Evolutionary conservation across 2,113 vertebrate species (phyloP).

Genomic region (Pterophyllum scalare): DNA sequence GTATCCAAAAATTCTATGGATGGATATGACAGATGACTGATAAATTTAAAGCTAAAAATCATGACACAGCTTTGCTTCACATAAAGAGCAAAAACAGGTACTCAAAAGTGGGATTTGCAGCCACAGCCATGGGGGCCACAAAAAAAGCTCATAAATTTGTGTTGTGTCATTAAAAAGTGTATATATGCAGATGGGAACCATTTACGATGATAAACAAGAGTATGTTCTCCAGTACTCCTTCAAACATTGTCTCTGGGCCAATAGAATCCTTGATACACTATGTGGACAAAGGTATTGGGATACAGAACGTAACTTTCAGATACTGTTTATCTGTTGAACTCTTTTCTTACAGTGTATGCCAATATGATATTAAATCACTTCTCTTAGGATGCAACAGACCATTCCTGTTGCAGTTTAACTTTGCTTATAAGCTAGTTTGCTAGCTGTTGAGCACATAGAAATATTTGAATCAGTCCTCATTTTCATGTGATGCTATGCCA

Average conservation of each 20-base stretch:
- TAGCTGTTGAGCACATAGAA: not conserved
- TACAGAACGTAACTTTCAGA: not conserved
- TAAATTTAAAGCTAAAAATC: conserved; percentile 3
- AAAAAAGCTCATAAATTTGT: not conserved
- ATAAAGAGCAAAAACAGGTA: not conserved
- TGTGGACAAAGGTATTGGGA: not conserved
- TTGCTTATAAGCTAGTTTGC: not conserved
- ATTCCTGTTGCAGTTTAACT: not conserved
- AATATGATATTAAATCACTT: not conserved
- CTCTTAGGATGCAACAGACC: not conserved
- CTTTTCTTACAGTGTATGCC: too few species aligned
- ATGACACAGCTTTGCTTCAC: not conserved
- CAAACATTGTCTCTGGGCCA: not conserved
- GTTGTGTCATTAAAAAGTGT: not conserved
- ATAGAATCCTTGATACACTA: not conserved
- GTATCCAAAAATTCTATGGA: conserved; percentile 7
- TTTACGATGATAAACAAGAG: not conserved
- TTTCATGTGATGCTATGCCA: too few species aligned
- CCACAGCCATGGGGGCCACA: not conserved
- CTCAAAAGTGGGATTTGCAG: not conserved
- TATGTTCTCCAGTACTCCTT: not conserved
- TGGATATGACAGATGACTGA: conserved; percentile 10
- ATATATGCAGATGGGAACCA: not conserved
- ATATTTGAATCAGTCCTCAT: not conserved
- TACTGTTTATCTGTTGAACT: not conserved